Conservation (phyloP, 1,140 invertebrate species). For the Chironomus tepperi region DNA sequence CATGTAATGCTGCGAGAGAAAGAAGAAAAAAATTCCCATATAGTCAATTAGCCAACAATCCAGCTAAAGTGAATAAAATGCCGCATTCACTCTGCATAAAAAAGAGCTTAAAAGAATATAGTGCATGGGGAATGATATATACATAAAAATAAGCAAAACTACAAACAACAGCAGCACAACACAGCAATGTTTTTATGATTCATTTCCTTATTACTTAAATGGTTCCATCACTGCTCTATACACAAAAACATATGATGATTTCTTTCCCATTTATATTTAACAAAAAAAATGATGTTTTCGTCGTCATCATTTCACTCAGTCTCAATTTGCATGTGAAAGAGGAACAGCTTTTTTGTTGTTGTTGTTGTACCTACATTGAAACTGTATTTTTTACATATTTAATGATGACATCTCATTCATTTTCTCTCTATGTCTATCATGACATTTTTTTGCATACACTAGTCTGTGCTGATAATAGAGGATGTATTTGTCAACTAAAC, state of each 20-base stretch:
- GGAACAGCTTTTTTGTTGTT: background rate
- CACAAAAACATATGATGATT: background rate
- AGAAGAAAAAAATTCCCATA: too few relatives aligned
- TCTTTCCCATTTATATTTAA: conserved; percentile 4
- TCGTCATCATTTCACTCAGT: background rate
- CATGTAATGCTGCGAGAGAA: too few relatives aligned
- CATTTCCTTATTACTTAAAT: conserved; percentile 9
- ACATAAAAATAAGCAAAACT: background rate
- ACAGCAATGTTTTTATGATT: background rate
- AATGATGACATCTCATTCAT: background rate
- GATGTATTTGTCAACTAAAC: too few relatives aligned
- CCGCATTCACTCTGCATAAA: background rate
- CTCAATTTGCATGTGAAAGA: conserved; percentile 13
- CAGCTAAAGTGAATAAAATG: too few relatives aligned
- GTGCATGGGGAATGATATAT: conserved; percentile 11
- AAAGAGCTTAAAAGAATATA: background rate
- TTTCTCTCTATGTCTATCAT: background rate
- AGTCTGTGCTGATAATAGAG: too few relatives aligned
- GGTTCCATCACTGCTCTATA: background rate
- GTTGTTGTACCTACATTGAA: background rate
- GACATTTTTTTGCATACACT: background rate
- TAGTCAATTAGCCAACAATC: too few relatives aligned
- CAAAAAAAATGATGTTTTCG: too few relatives aligned
- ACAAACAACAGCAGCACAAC: background rate
- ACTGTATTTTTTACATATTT: background rate